Evolutionary conservation across 2,797 vertebrate genomes (phyloP).

Genomic region (Heterohyrax brucei): DNA sequence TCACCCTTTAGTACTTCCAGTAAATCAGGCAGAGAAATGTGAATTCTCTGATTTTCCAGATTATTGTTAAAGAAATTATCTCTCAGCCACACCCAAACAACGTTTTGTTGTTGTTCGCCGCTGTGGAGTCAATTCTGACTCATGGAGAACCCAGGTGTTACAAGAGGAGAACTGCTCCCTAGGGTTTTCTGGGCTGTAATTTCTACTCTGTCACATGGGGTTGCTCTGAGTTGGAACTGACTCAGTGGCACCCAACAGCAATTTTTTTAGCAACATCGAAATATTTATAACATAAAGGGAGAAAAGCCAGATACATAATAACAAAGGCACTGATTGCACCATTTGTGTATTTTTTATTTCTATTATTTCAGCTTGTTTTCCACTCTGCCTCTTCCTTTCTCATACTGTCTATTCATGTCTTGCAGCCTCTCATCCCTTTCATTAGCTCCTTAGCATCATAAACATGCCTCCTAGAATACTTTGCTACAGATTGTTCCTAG

Average conservation of each 20-base stretch:
- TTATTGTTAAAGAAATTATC: slow-evolving; percentile 21
- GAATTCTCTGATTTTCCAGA: background rate
- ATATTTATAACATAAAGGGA: too few species aligned
- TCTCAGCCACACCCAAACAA: background rate
- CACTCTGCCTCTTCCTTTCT: background rate
- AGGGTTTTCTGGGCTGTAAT: too few species aligned
- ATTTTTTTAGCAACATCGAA: too few species aligned
- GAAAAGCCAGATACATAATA: background rate
- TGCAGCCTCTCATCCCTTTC: background rate
- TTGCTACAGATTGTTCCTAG: background rate
- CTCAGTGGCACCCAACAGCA: too few species aligned
- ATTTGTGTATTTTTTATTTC: background rate
- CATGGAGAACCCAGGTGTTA: too few species aligned
- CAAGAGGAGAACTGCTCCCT: too few species aligned
- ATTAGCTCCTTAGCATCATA: background rate
- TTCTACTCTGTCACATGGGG: too few species aligned
- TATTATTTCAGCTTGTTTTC: background rate
- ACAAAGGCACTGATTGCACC: background rate
- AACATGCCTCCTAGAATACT: background rate
- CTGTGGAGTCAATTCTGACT: too few species aligned
- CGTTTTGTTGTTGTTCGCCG: too few species aligned
- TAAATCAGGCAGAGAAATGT: background rate
- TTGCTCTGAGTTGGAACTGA: too few species aligned
- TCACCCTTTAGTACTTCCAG: background rate
- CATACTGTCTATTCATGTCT: background rate